A percentile compares a stretch with the other conserved stretches of the same genome.
Evolutionary conservation across 2,797 vertebrate species (phyloP).

Genomic region (Orientallactaga sibirica): DNA sequence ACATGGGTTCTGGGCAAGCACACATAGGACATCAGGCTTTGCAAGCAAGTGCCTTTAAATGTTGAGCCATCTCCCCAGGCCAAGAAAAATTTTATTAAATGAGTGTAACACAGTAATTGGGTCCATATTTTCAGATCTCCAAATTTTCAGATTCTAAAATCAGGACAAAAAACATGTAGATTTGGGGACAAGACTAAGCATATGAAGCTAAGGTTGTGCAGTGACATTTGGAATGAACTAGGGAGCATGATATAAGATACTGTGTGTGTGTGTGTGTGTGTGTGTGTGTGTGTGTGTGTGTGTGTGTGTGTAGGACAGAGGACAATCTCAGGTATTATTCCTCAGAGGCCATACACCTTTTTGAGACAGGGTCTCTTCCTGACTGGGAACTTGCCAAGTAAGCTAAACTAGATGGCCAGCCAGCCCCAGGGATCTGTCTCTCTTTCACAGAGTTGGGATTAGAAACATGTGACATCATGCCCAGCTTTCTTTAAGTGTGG

Average conservation of each 20-base stretch:
- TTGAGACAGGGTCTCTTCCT: not conserved
- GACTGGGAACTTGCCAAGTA: not conserved
- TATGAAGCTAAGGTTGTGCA: constrained; percentile 11
- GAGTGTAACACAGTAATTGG: constrained; percentile 12
- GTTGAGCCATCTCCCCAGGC: too few species aligned
- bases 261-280: not conserved
- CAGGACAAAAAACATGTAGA: constrained; percentile 39
- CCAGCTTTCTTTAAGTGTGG: not conserved
- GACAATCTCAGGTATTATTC: not conserved
- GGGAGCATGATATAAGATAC: not conserved
- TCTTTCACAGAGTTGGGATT: not conserved
- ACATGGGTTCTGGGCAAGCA: too few species aligned
- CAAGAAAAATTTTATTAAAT: not conserved
- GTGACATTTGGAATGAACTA: constrained; percentile 33
- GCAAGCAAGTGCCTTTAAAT: too few species aligned
- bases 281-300: not conserved
- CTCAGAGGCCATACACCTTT: not conserved
- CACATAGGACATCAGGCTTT: too few species aligned
- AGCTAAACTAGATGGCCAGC: not conserved
- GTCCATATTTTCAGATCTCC: constrained; percentile 50
- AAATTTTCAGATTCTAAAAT: constrained; percentile 47
- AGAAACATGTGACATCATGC: not conserved
- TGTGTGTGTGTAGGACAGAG: not conserved
- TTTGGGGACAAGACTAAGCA: constrained; percentile 32
- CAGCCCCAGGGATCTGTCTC: not conserved